Base-by-base conservation (phyloP, 1,140 invertebrate genomes). In the Camponotus vicinus region DNA sequence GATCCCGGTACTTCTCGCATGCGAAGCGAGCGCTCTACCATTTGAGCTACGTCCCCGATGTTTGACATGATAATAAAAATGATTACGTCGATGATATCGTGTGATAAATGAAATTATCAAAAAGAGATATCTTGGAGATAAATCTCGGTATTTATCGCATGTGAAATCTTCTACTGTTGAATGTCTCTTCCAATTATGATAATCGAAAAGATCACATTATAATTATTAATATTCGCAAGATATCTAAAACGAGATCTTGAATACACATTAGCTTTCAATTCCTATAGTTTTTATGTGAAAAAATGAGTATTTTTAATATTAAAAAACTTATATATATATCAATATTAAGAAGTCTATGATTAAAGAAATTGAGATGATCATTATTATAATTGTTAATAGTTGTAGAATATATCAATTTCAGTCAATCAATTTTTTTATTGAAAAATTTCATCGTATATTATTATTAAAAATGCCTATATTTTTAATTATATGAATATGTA, bases 121-220 rank as follows among this genome's bases (percentile, higher is more conserved):
- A 88, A 94, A 92, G 92, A 93, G 87, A 89, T 88, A 69, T 70
- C 85, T 95, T 97, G 97, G 96, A 97, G 96, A 97, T 97, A 97
- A 97, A 97, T 97, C 97, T 97, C 96, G 96, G 96, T 97, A 97
- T 97, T 97, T 97, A 97, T 97, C 97, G 96, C 97, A 97, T 97
- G 97, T 97, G 97, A 97, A 97, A 96, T 97, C 97, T 97, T 97
- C 97, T 97, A 97, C 97, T 97, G 97, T 97, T 96, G 97, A 97
- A 97, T 96, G 96, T 95, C 97, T 97, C 96, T 96, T n/a, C 15
- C 32, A 8, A 63, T 59, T 13, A n/a, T 13, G 1, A 67, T 34
- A 49, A n/a, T 15, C 37, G 18, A n/a, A 27, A 34, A 3, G n/a
- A 66, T 49, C 2, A 34, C 13, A 15, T 32, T 18, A 27, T 27